Percentiles rank a stretch among this genome's conserved stretches.
Conservation (phyloP, 64 coral and sea anemone genomes). For the Pocillopora verrucosa region DNA sequence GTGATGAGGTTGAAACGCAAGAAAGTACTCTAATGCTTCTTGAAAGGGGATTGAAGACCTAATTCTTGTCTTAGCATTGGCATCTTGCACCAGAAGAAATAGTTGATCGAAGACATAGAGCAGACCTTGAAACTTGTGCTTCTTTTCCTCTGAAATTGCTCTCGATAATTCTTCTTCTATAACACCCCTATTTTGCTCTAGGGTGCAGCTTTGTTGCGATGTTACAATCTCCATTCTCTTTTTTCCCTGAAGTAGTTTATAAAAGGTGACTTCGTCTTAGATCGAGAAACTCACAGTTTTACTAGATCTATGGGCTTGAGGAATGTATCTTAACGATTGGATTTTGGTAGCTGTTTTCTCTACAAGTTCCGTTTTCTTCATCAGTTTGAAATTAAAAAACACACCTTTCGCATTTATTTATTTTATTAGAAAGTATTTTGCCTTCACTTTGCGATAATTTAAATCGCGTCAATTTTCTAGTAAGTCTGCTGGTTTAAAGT, state of each 20-base stretch:
- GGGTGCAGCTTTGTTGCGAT: neutral
- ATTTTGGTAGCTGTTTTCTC: slow-evolving; percentile 2
- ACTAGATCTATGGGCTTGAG: neutral
- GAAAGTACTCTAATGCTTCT: slow-evolving; percentile 39
- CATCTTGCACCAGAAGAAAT: slow-evolving; percentile 32
- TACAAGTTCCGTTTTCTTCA: slow-evolving; percentile 36
- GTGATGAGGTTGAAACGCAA: slow-evolving; percentile 48
- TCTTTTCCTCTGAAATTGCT: slow-evolving; percentile 43
- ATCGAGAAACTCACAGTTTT: neutral
- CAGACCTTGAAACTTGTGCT: slow-evolving; percentile 51
- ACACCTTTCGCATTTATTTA: slow-evolving; percentile 13
- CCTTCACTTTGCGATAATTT: slow-evolving; percentile 27
- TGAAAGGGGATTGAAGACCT: too few species aligned
- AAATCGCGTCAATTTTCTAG: neutral
- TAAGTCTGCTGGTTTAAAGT: neutral
- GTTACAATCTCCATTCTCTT: neutral
- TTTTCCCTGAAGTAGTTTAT: neutral
- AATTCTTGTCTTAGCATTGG: slow-evolving; percentile 27
- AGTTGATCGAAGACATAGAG: slow-evolving; percentile 60
- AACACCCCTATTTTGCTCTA: too few species aligned
- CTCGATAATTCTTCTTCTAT: neutral
- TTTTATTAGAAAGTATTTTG: slow-evolving; percentile 35
- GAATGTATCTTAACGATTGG: neutral
- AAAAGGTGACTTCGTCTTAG: neutral
- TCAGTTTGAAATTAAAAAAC: slow-evolving; percentile 14